Percentiles rank a stretch among this genome's conserved stretches.
These are phyloP conservation scores for Pterobdella sp. DNA, from an alignment of 2,888 invertebrate species.

Conservation along the genomic window DNA sequence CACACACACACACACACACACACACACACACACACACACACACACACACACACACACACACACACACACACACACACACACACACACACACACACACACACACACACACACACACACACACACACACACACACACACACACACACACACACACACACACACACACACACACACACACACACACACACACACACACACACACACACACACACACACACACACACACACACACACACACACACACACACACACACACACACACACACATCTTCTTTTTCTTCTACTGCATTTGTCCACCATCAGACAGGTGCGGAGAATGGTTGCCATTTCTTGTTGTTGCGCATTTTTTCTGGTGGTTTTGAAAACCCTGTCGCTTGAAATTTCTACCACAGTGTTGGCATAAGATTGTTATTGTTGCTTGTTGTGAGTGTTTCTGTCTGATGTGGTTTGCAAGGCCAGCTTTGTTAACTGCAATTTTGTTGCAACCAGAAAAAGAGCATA, in stretches of 20 bases:
- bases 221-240: slow-evolving; percentile 19
- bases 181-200: slow-evolving; percentile 32
- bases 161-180: slow-evolving; percentile 29
- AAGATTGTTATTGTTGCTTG: too few relatives aligned
- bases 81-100: slow-evolving; percentile 29
- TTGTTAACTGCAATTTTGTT: too few relatives aligned
- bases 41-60: slow-evolving; percentile 31
- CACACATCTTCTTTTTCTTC: too few relatives aligned
- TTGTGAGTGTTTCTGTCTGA: too few relatives aligned
- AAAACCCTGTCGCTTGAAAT: too few relatives aligned
- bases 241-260: slow-evolving; percentile 30
- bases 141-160: slow-evolving; percentile 30
- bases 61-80: slow-evolving; percentile 27
- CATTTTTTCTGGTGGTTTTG: too few relatives aligned
- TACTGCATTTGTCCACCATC: too few relatives aligned
- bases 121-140: slow-evolving; percentile 32
- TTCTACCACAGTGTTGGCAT: too few relatives aligned
- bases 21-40: slow-evolving; percentile 31
- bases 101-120: slow-evolving; percentile 30
- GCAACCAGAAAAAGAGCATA: too few relatives aligned
- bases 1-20: slow-evolving; percentile 27
- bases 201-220: slow-evolving; percentile 30
- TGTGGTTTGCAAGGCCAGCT: too few relatives aligned
- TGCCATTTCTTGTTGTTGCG: too few relatives aligned
- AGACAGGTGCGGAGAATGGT: too few relatives aligned